Conservation (phyloP, 2,797 vertebrate species). For the Phoebastria nigripes region DNA sequence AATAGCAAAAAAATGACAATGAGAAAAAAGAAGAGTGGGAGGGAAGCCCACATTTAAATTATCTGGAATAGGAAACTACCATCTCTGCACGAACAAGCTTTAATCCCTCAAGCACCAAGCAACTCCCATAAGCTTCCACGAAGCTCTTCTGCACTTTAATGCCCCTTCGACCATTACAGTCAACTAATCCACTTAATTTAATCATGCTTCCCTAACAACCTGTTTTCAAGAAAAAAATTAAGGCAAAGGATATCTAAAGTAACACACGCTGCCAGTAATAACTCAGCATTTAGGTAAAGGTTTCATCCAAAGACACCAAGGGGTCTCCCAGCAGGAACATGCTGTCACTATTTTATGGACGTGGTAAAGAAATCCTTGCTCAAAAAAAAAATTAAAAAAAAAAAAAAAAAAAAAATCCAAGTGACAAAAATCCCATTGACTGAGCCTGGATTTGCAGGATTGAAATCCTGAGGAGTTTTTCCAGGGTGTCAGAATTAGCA, state of each 20-base stretch:
- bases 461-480: not conserved
- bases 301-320: not conserved
- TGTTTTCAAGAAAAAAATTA: not conserved
- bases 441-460: not conserved
- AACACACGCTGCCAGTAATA: not conserved
- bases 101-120: not conserved
- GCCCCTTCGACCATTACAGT: too few species aligned
- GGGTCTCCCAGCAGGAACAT: not conserved
- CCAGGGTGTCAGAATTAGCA: not conserved
- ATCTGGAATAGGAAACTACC: not conserved
- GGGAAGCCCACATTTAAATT: not conserved
- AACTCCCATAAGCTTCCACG: not conserved
- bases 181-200: not conserved
- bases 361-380: not conserved
- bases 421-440: accelerated
- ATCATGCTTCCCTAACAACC: not conserved
- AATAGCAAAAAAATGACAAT: not conserved
- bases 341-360: accelerated
- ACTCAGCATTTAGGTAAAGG: accelerated
- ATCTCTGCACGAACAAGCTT: not conserved
- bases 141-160: not conserved
- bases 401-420: not conserved
- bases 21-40: not conserved
- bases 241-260: not conserved
- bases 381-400: not conserved